phyloP scores from a whole-genome alignment of 92 coral and sea anemone genomes.

The Galaxea fascicularis region DNA sequence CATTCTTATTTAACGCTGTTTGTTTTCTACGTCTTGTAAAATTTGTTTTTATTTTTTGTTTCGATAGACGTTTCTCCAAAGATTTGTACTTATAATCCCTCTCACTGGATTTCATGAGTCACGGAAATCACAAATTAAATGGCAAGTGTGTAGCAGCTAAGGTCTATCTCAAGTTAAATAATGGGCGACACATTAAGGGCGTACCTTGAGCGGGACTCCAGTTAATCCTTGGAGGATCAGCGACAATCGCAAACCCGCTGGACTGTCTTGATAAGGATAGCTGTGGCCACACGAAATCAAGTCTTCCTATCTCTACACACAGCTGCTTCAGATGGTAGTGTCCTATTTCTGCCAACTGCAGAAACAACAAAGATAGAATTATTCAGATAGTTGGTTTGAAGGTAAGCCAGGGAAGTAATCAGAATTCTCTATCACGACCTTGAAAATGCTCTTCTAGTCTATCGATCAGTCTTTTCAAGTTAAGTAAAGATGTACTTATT shows the following conservation, averaged over 20 bases:
- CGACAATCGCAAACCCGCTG: conserved; percentile 84
- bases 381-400: neutral
- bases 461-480: too few relatives aligned
- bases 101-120: too few relatives aligned
- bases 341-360: conserved; percentile 53
- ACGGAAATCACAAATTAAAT: too few relatives aligned
- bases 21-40: too few relatives aligned
- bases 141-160: too few relatives aligned
- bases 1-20: too few relatives aligned
- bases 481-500: too few relatives aligned
- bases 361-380: neutral
- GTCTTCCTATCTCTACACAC: conserved; percentile 91
- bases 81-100: too few relatives aligned
- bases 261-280: conserved; percentile 76
- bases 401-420: neutral
- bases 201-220: conserved; percentile 79
- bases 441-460: too few relatives aligned
- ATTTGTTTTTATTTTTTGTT: too few relatives aligned
- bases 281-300: conserved; percentile 91
- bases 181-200: neutral
- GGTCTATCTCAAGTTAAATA: neutral
- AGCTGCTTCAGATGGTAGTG: conserved; percentile 87
- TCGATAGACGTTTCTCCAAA: too few relatives aligned
- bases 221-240: conserved; percentile 85
- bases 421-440: too few relatives aligned